Conservation (phyloP, 92 coral and sea anemone species). For the Micromussa lordhowensis region DNA sequence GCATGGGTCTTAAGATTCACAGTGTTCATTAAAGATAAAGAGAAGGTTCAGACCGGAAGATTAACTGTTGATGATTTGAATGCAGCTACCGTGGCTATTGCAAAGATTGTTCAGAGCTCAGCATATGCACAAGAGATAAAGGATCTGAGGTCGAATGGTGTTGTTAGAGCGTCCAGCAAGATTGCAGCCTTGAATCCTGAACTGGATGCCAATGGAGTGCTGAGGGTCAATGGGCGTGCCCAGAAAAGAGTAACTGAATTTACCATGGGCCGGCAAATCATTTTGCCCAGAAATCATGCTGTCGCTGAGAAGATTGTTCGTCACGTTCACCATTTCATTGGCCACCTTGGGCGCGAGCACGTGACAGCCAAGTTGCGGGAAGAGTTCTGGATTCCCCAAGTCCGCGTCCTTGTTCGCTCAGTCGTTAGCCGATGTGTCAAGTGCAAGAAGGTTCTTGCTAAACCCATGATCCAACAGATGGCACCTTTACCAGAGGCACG, state of each 20-base stretch:
- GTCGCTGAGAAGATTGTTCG: too few relatives aligned
- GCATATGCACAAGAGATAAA: too few relatives aligned
- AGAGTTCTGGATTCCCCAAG: slow-evolving; percentile 68
- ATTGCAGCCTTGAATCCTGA: slow-evolving; percentile 27
- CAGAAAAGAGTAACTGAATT: slow-evolving; percentile 1
- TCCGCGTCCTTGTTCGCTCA: slow-evolving; percentile 45
- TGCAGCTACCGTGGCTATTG: too few relatives aligned
- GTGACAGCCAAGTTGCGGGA: slow-evolving; percentile 65
- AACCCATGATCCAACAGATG: slow-evolving; percentile 67
- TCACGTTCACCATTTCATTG: too few relatives aligned
- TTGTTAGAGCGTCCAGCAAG: too few relatives aligned
- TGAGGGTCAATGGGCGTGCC: slow-evolving; percentile 48
- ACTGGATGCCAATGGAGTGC: slow-evolving; percentile 35
- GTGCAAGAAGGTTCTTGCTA: too few relatives aligned
- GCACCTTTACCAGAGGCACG: slow-evolving; percentile 56
- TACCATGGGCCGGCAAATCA: too few relatives aligned
- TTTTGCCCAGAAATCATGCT: too few relatives aligned
- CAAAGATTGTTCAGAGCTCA: too few relatives aligned
- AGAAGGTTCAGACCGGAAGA: not conserved
- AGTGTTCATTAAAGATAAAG: not conserved
- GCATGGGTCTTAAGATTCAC: not conserved
- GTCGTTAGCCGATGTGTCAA: slow-evolving; percentile 48
- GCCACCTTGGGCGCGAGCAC: slow-evolving; percentile 75
- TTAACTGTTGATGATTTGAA: too few relatives aligned
- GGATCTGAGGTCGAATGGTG: too few relatives aligned